Conservation (phyloP, 1,140 invertebrate genomes). For the Leptinotarsa lineolata region DNA sequence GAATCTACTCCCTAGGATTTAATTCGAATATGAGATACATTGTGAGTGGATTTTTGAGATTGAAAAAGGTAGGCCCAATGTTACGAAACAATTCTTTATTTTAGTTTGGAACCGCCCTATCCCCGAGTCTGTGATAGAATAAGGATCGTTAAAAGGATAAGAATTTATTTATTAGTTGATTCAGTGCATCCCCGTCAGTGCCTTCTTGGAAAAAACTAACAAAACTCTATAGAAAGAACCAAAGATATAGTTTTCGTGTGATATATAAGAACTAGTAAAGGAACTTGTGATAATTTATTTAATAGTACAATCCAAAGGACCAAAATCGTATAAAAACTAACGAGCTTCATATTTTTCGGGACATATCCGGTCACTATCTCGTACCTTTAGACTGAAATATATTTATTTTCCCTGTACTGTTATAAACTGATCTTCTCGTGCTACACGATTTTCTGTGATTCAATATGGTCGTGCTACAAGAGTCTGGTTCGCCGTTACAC, state of each 20-base stretch:
- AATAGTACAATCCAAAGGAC: constrained; percentile 27
- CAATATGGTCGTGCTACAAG: constrained; percentile 56
- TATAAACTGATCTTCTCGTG: constrained; percentile 12
- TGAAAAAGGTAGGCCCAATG: too few relatives aligned
- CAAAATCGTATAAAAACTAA: constrained; percentile 7
- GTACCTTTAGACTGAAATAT: not conserved
- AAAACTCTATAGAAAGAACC: constrained; percentile 24
- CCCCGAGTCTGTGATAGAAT: constrained; percentile 27
- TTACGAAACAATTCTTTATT: not conserved
- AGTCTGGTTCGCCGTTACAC: constrained; percentile 56
- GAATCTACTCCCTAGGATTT: too few relatives aligned
- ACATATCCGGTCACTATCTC: not conserved
- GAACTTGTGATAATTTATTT: constrained; percentile 22
- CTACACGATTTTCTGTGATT: constrained; percentile 7
- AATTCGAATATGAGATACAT: too few relatives aligned
- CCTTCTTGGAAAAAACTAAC: constrained; percentile 9
- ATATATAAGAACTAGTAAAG: constrained; percentile 16
- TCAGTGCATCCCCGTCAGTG: constrained; percentile 23
- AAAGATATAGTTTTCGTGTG: constrained; percentile 26
- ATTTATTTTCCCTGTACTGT: not conserved
- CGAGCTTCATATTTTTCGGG: constrained; percentile 8
- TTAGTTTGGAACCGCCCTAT: constrained; percentile 13
- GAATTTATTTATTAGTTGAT: constrained; percentile 19
- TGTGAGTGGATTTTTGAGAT: too few relatives aligned
- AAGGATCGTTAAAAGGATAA: constrained; percentile 15